Percentiles rank a stretch among this genome's conserved stretches.
These are phyloP conservation scores for Sorex maritimensis DNA, from an alignment of 2,797 vertebrate genomes.

Conservation along the genomic window DNA sequence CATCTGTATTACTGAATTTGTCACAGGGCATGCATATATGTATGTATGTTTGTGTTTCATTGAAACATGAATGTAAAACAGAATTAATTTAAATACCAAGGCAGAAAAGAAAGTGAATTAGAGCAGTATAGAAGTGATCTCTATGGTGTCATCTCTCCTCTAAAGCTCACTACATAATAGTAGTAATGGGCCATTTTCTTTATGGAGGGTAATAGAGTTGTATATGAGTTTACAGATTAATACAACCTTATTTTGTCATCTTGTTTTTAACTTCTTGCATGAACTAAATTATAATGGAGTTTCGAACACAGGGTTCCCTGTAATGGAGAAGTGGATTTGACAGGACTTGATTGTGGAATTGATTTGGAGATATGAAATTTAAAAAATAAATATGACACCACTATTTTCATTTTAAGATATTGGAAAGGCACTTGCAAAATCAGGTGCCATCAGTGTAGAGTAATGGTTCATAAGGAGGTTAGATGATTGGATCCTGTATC, in stretches of 20 bases:
- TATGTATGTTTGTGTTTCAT: background rate
- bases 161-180: background rate
- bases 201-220: background rate
- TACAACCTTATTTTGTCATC: constrained; percentile 20
- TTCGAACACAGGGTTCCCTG: background rate
- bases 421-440: background rate
- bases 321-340: background rate
- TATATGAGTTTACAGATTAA: constrained; percentile 49
- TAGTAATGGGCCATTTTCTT: background rate
- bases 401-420: constrained; percentile 10
- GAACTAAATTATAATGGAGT: background rate
- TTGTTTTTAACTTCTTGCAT: constrained; percentile 53
- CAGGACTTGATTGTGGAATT: background rate
- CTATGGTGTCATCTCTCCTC: background rate
- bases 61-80: background rate
- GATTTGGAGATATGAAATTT: background rate
- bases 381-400: background rate
- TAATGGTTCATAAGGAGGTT: constrained; percentile 4
- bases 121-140: background rate
- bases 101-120: background rate
- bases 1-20: constrained; percentile 45
- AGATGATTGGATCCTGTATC: background rate
- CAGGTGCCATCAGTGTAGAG: background rate
- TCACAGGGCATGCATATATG: background rate
- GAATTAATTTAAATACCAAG: background rate